Evolutionary conservation across 2,797 vertebrate genomes (phyloP), one percentile per base, ranked within the genome.

Genomic region (Falco concolor): DNA sequence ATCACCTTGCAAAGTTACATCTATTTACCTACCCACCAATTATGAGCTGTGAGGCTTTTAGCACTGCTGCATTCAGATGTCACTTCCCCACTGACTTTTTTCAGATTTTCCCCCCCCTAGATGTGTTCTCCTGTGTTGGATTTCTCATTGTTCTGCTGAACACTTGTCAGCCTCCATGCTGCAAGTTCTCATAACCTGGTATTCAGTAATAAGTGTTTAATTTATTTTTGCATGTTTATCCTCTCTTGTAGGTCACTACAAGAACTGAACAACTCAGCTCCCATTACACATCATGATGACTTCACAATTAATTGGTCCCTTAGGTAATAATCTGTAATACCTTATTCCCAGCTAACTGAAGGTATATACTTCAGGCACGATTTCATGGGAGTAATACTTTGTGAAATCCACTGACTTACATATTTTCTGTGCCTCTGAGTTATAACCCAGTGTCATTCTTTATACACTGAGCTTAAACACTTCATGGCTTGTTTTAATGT

Each of bases 381-480:
- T 34, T 38, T 83, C 34, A 65, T 20, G 14, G 81, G 13, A 57
- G 21, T 12, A 40, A 42, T 40, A 34, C 53, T 92, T 45, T 79
- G 38, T 49, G 52, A 83, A 82, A 64, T 72, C 67, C 45, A 38
- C 27, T 49, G n/a, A 54, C 52, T 73, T 17, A 32, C 4, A 4
- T 30, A 79, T 69, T 90, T 89, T 73, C 89, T 99, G 99, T 99
- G 98, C 99, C 99, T 98, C 98, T 98, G 99, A 99, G 98, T 96
- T 98, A 99, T 99, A 99, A 99, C 99, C 98, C 98, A 98, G 98
- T 97, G 98, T 98, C 97, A 94, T 94, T 61, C 98, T 99, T 96
- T 52, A 96, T 97, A 98, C 98, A 98, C 98, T 97, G 98, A 98
- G 99, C 99, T 99, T 99, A 99, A 99, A 99, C 98, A 96, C 96